phyloP scores from a whole-genome alignment of 2,113 vertebrate species.

The Odontesthes bonariensis region DNA sequence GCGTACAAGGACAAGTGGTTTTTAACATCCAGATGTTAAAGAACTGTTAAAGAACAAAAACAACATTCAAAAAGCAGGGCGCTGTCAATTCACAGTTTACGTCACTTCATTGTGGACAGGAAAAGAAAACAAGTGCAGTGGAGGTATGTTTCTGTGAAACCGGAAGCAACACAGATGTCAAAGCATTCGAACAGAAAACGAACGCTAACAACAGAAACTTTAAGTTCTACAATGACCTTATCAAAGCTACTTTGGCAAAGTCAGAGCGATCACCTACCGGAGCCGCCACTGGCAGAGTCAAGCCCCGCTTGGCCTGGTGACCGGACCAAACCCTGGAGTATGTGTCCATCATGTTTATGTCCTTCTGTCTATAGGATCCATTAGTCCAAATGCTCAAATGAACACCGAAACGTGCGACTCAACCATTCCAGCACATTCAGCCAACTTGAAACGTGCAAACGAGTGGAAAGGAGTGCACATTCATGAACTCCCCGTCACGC shows the following conservation, averaged over 20 bases:
- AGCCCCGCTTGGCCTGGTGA: slow-evolving; percentile 41
- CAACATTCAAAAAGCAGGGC: neutral
- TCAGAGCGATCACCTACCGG: slow-evolving; percentile 60
- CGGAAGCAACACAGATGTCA: slow-evolving; percentile 56
- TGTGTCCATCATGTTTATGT: slow-evolving; percentile 72
- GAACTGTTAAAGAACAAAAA: neutral
- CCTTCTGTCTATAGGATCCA: slow-evolving; percentile 28
- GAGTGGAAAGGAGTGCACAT: neutral
- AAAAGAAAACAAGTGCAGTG: slow-evolving; percentile 52
- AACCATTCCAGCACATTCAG: neutral
- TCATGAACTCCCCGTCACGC: slow-evolving; percentile 7
- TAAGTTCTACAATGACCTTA: neutral
- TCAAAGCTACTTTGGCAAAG: neutral
- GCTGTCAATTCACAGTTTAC: neutral
- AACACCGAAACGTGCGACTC: neutral
- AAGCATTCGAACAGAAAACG: slow-evolving; percentile 4
- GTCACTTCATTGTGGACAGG: slow-evolving; percentile 29
- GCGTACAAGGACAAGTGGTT: neutral
- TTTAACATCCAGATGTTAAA: neutral
- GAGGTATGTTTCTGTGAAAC: slow-evolving; percentile 16
- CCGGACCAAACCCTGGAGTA: slow-evolving; percentile 59
- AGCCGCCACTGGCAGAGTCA: slow-evolving; percentile 52
- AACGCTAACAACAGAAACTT: too few species aligned
- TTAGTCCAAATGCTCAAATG: neutral
- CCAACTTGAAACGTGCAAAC: slow-evolving; percentile 19